Evolutionary conservation across 2,888 invertebrate genomes (phyloP), one percentile per base, ranked within the genome.

Genomic region (Meghimatium bilineatum): DNA sequence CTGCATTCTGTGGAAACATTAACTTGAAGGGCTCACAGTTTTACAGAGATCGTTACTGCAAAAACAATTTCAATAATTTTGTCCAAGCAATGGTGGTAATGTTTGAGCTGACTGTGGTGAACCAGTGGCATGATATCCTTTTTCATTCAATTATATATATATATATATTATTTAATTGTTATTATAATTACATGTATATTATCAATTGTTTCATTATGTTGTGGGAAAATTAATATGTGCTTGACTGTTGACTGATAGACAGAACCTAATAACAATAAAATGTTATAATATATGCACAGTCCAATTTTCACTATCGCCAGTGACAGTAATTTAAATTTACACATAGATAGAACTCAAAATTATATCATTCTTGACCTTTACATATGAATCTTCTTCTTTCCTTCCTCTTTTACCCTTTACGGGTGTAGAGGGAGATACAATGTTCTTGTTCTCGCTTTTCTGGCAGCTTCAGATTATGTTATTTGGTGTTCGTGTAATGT

Each of bases 121-220:
- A 94, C 89, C 94, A 94, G 87, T 94, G 94, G 94, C 94, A 94
- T 91, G 93, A 91, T 93, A 93, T 93, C 93, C 93, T 93, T 93
- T 71, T 72, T 69, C 36, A 8, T 71, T 63, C 26, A 63, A 8
- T 63, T 29, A 29, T 66, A 10, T 32, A 32, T 20, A 32, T 17
- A 29, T 66, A n/a, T 56, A 56, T 56, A 23, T 56, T 56, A n/a
- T 56, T 8, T 56, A 17, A 56, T 56, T 8, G 17, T 56, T 56
- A 56, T 56, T 56, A 20, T 56, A 20, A 44, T 44, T 44, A 12
- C 12, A 8, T 44, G 5, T 44, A 12, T 44, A 44, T 44, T 44
- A 44, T 5, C 6, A 8, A 44, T 5, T 44, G 44, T 44, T 44
- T 5, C 5, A 44, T 44, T 44, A 8, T 44, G 44, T 44, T 44